phyloP scores from a whole-genome alignment of 2,797 vertebrate genomes.

The Novumbra hubbsi region DNA sequence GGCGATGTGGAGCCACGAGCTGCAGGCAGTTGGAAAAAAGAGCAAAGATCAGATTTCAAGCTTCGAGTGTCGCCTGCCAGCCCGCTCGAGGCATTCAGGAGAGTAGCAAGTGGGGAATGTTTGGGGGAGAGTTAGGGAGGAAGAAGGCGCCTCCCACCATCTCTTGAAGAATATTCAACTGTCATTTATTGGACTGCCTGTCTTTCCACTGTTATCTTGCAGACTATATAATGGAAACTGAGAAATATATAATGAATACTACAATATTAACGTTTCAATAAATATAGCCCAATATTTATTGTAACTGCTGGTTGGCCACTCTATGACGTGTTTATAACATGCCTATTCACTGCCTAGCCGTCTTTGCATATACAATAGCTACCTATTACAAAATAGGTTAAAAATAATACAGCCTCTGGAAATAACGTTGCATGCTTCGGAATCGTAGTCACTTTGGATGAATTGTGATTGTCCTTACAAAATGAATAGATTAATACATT shows the following conservation, averaged over 20 bases:
- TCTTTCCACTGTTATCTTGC: not conserved
- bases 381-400: not conserved
- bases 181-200: slow-evolving; percentile 5
- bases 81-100: slow-evolving; percentile 50
- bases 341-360: no score
- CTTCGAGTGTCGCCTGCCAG: slow-evolving; percentile 58
- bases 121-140: slow-evolving; percentile 29
- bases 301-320: not conserved
- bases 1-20: slow-evolving; percentile 29
- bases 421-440: not conserved
- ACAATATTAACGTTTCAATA: not conserved
- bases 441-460: not conserved
- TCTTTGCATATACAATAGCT: not conserved
- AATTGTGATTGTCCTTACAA: not conserved
- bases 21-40: slow-evolving; percentile 39
- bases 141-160: slow-evolving; percentile 47
- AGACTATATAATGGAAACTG: no score
- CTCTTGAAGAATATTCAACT: slow-evolving; percentile 40
- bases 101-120: slow-evolving; percentile 40
- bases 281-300: no score
- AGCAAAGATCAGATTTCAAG: slow-evolving; percentile 61
- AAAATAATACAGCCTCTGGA: not conserved
- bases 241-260: not conserved
- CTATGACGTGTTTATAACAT: not conserved
- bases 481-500: not conserved